Base-by-base conservation (phyloP, 2,888 invertebrate genomes). In the Periphyllus acericola region DNA sequence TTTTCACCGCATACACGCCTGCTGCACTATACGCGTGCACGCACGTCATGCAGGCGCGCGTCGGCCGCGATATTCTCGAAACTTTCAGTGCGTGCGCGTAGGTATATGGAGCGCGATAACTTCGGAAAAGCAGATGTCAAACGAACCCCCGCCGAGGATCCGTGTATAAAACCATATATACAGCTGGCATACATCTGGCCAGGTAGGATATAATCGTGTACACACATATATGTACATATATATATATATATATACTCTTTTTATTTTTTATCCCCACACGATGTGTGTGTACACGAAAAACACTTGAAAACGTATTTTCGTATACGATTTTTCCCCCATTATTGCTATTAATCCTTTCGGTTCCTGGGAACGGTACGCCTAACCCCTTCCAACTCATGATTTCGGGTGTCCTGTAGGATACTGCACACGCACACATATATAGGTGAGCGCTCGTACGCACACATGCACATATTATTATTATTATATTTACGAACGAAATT, bases 241-340 rank as follows among this genome's bases (percentile, higher is more conserved):
- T 74, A 40, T 25, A 40, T 25, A 4, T 66, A 25, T 66, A n/a
- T n/a, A 11, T 66, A 66, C n/a, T 29, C 36, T 75, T 60, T 75
- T 29, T 68, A 25, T 52, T 71, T 32, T 72, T 72, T 75, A 83
- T 75, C 74, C 83, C 75, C 40, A 32, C n/a, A 29, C 34, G 71
- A 17, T 71, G 52, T 32, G 21, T 46, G 78, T 78, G 32, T n/a
- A 17, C n/a, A 66, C 74, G 87, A 74, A 87, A 87, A 87, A 87
- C 87, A 87, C 87, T 87, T 75, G 87, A 87, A 87, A 87, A 80
- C 87, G 81, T 87, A 87, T 87, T 87, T 87, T 87, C 87, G 87
- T 80, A 81, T 74, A 55, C 55, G 60, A 32, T 87, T 76, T 87
- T 87, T 66, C 46, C 87, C 87, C 87, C 81, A 46, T 81, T 80